phyloP scores from a whole-genome alignment of 2,113 vertebrate genomes.

The Ailurus styani region DNA sequence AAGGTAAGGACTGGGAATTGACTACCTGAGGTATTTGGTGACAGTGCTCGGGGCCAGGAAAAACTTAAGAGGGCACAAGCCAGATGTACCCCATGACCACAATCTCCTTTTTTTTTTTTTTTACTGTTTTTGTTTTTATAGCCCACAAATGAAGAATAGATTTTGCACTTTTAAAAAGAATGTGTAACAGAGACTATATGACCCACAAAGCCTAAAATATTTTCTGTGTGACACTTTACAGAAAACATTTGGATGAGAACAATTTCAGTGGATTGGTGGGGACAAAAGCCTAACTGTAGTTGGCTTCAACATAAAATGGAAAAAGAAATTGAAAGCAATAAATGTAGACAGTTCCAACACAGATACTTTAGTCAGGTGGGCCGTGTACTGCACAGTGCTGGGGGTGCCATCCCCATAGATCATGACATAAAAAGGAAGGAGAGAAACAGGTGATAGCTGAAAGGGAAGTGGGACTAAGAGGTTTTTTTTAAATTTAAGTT shows the following conservation, averaged over 20 bases:
- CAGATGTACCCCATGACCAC: neutral
- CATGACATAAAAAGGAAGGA: neutral
- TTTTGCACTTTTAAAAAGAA: neutral
- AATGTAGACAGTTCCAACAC: neutral
- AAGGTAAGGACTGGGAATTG: neutral
- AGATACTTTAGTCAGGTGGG: neutral
- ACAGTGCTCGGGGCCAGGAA: neutral
- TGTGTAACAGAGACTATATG: neutral
- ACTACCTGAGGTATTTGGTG: neutral
- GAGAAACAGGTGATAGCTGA: neutral
- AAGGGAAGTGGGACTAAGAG: neutral
- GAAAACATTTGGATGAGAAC: slow-evolving; percentile 6
- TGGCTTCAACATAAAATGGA: neutral
- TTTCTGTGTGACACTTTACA: neutral
- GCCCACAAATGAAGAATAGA: neutral
- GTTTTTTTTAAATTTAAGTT: slow-evolving; percentile 17
- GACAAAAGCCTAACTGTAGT: neutral
- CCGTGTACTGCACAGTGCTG: neutral
- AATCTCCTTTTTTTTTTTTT: neutral
- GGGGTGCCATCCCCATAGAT: neutral
- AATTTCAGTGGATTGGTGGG: neutral
- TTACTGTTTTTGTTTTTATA: neutral
- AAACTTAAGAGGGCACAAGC: neutral
- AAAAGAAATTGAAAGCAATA: neutral
- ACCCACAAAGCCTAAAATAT: neutral